Conservation (phyloP, 2,888 invertebrate genomes). For the Oscheius sp. region DNA sequence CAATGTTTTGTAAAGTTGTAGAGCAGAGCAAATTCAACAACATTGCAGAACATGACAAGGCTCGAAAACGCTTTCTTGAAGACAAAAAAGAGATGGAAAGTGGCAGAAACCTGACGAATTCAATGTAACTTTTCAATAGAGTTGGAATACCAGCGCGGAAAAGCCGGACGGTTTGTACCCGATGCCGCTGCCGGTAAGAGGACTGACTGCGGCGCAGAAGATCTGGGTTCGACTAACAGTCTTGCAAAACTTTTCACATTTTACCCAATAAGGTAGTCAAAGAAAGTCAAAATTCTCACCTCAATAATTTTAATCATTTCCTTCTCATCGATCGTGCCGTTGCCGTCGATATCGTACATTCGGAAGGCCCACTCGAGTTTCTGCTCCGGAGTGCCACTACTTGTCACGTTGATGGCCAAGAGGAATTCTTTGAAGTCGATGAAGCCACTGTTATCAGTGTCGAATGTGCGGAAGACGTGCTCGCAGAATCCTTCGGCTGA, state of each 20-base stretch:
- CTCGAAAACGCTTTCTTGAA: too few relatives aligned
- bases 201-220: too few relatives aligned
- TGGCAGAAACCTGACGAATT: too few relatives aligned
- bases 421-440: slow-evolving; percentile 84
- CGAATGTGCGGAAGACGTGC: slow-evolving; percentile 74
- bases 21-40: too few relatives aligned
- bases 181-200: too few relatives aligned
- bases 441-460: slow-evolving; percentile 93
- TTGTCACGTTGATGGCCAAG: slow-evolving; percentile 96
- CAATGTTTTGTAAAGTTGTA: too few relatives aligned
- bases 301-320: slow-evolving; percentile 99
- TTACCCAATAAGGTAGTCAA: background rate
- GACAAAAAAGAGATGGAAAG: too few relatives aligned
- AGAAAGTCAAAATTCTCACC: slow-evolving; percentile 77
- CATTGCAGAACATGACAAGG: too few relatives aligned
- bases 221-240: background rate
- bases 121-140: too few relatives aligned
- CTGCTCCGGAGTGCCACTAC: slow-evolving; percentile 95
- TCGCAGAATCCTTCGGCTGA: slow-evolving; percentile 74
- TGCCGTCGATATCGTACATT: slow-evolving; percentile 98
- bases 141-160: too few relatives aligned
- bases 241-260: background rate
- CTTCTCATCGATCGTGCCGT: slow-evolving; percentile 95
- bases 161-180: too few relatives aligned
- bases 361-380: slow-evolving; percentile 98